Base-by-base conservation (phyloP, 2,797 vertebrate species). In the Sylvia borin region DNA sequence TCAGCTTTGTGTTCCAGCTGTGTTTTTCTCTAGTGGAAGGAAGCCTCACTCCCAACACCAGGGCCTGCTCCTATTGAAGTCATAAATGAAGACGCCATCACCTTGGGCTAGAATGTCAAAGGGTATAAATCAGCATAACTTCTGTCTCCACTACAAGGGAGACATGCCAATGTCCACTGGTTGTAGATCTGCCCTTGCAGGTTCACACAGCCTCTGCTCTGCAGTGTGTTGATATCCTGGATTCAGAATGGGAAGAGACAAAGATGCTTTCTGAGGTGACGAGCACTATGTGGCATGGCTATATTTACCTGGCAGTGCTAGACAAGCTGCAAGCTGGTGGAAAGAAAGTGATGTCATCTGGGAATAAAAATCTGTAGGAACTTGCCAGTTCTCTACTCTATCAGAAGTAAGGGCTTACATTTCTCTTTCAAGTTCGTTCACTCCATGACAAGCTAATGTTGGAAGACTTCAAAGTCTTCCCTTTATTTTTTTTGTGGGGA, bases 381-480 rank as follows among this genome's bases (percentile, higher is more conserved):
- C 93, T 92, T 26, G 85, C 83, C 70, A 94, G 82, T 27, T 93
- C 92, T 78, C 88, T 89, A 61, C 9, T 88, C 1, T 70, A 21
- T 83, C 89, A 91, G 95, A 96, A 96, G 90, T 32, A 96, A 97
- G 90, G 71, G 31, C 88, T 89, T 85, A 36, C 19, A 92, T 40
- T 87, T 94, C 86, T 94, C 91, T 96, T 96, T 97, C 91, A 95
- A 93, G 89, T 93, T 95, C 31, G 31, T 87, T 64, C 42, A 47
- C 36, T 85, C 62, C 47, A 4, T 5, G 27, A 65, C 74, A 89
- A 50, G 78, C 16, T 58, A 67, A 4, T 29, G 32, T 53, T 96
- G 53, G 83, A 55, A 91, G 65, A 79, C 82, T 93, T 96, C 64
- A 72, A 57, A 95, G 86, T 67, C 40, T 76, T 96, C 48, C 3